Conservation (phyloP, 2,113 vertebrate species). For the Formicarius rufipectus region DNA sequence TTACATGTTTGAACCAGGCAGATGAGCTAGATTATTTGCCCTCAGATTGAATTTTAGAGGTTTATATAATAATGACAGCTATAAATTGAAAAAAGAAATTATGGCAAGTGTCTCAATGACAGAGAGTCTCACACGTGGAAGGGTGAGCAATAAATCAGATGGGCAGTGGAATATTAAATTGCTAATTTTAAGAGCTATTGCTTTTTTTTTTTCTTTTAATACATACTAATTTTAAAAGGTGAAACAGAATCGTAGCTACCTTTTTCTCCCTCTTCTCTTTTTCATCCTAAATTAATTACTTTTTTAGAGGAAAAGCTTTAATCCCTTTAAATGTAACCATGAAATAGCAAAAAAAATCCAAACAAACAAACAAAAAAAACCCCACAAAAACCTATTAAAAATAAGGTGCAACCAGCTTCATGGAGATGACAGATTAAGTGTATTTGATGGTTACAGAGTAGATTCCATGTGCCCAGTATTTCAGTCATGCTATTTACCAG, state of each 20-base stretch:
- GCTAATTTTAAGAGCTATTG: slow-evolving; percentile 52
- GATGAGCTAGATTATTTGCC: slow-evolving; percentile 31
- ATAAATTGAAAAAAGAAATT: slow-evolving; percentile 52
- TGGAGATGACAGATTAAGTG: neutral
- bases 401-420: neutral
- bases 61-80: slow-evolving; percentile 41
- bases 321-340: neutral
- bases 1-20: slow-evolving; percentile 21
- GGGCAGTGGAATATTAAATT: slow-evolving; percentile 59
- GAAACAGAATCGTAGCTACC: neutral
- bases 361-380: no score
- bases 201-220: neutral
- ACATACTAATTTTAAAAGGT: slow-evolving; percentile 15
- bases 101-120: slow-evolving; percentile 34
- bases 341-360: neutral
- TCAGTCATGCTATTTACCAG: neutral
- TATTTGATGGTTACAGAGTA: slow-evolving; percentile 21
- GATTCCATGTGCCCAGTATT: neutral
- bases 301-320: neutral
- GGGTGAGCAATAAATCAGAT: slow-evolving; percentile 50
- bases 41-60: slow-evolving; percentile 67
- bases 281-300: neutral
- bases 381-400: no score
- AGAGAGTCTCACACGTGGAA: slow-evolving; percentile 6
- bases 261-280: neutral